Conservation (phyloP, 2,888 invertebrate genomes). For the Nysson spinosus region DNA sequence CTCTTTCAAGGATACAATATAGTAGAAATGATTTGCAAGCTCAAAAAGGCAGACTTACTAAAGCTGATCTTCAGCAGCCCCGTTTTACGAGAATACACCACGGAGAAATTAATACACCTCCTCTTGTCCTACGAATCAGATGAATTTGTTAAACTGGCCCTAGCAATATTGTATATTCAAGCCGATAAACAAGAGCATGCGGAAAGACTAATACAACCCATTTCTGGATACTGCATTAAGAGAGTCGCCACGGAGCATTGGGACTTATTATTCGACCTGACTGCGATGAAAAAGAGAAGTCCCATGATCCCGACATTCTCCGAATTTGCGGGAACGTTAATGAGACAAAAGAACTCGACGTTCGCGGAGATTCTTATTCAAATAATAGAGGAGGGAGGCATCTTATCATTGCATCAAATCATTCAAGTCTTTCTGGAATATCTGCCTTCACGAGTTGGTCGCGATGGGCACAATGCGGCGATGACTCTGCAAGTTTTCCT, state of each 20-base stretch:
- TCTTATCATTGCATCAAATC: constrained; percentile 77
- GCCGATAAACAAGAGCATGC: constrained; percentile 79
- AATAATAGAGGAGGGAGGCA: constrained; percentile 75
- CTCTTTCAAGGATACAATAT: constrained; percentile 75
- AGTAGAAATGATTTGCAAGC: constrained; percentile 68
- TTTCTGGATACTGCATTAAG: constrained; percentile 75
- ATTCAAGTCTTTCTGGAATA: constrained; percentile 82
- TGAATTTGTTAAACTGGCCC: constrained; percentile 76
- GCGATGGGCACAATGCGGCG: constrained; percentile 75
- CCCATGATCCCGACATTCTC: constrained; percentile 78
- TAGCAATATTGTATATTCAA: constrained; percentile 79
- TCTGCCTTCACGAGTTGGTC: constrained; percentile 83
- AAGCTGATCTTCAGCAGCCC: constrained; percentile 79
- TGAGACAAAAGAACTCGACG: constrained; percentile 77
- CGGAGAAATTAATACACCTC: constrained; percentile 79
- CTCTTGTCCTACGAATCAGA: constrained; percentile 70
- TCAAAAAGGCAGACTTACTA: constrained; percentile 76
- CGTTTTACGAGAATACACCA: constrained; percentile 79
- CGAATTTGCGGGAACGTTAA: constrained; percentile 79
- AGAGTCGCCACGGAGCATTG: constrained; percentile 77
- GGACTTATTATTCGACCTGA: constrained; percentile 79
- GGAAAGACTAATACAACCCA: constrained; percentile 76
- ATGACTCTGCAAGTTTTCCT: constrained; percentile 74
- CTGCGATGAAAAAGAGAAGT: constrained; percentile 72
- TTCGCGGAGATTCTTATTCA: constrained; percentile 78